These are phyloP conservation scores for Drosophila bocqueti DNA, from an alignment of 1,140 invertebrate species.

Conservation along the genomic window DNA sequence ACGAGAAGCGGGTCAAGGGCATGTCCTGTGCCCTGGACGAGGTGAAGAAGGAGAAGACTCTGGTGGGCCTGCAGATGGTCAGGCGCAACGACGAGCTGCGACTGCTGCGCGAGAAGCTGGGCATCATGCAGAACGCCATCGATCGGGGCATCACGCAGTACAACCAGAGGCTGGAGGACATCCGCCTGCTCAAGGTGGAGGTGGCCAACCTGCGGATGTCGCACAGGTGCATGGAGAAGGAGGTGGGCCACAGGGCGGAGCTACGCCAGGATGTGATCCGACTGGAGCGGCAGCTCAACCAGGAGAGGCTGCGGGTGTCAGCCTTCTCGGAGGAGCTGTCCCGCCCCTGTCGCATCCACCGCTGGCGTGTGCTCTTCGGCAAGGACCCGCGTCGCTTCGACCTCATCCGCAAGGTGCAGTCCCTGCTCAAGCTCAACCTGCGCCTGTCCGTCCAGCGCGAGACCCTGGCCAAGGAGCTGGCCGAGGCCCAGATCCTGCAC, in stretches of 20 bases:
- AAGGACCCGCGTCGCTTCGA: constrained; percentile 89
- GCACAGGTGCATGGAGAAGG: constrained; percentile 87
- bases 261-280: constrained; percentile 90
- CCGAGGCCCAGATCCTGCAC: constrained; percentile 12
- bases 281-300: constrained; percentile 90
- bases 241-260: constrained; percentile 87
- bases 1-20: constrained; percentile 86
- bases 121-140: constrained; percentile 89
- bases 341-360: constrained; percentile 92
- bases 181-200: constrained; percentile 91
- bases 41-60: constrained; percentile 88
- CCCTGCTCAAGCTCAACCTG: constrained; percentile 86
- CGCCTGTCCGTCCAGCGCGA: constrained; percentile 24
- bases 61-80: constrained; percentile 90
- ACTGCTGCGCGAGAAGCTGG: constrained; percentile 89
- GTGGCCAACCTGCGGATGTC: constrained; percentile 89
- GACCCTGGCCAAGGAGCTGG: constrained; percentile 28
- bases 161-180: constrained; percentile 90
- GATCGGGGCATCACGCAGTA: constrained; percentile 89
- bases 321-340: constrained; percentile 91
- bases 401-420: constrained; percentile 89
- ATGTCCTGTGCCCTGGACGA: constrained; percentile 89
- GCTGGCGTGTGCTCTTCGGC: constrained; percentile 90
- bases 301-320: constrained; percentile 89
- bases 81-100: constrained; percentile 90